Conservation (phyloP, 2,797 vertebrate species). For the Gymnothorax javanicus region DNA sequence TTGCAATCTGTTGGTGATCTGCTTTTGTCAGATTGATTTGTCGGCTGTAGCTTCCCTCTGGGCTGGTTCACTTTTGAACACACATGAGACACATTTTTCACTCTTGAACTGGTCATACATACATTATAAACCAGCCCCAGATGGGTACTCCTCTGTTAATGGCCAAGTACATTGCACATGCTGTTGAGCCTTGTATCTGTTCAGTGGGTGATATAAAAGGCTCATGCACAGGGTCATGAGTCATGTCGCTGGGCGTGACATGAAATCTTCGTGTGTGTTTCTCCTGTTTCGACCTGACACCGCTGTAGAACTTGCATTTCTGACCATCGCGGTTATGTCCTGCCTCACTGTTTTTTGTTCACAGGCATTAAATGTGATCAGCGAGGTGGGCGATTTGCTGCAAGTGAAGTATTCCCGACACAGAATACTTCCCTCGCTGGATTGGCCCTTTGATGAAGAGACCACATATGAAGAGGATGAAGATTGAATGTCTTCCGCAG, state of each 20-base stretch:
- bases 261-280: not conserved
- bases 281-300: not conserved
- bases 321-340: not conserved
- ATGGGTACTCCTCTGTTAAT: not conserved
- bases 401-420: slow-evolving; percentile 83
- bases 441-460: slow-evolving; percentile 77
- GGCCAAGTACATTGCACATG: not conserved
- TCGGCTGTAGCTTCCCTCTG: not conserved
- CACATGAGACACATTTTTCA: not conserved
- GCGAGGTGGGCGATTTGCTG: slow-evolving; percentile 82
- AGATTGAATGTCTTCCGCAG: slow-evolving; percentile 71
- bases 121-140: not conserved
- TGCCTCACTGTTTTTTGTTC: slow-evolving; percentile 30
- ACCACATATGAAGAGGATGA: slow-evolving; percentile 84
- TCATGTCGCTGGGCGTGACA: not conserved
- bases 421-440: slow-evolving; percentile 73
- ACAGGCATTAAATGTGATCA: slow-evolving; percentile 79
- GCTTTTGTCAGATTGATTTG: slow-evolving; percentile 23
- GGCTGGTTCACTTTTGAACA: slow-evolving; percentile 12
- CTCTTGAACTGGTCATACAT: not conserved
- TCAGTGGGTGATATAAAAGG: not conserved
- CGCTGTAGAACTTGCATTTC: not conserved
- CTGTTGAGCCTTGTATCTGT: slow-evolving; percentile 7
- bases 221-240: not conserved
- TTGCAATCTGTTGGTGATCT: slow-evolving; percentile 25